A percentile compares a stretch with the other conserved stretches of the same genome.
phyloP scores from a whole-genome alignment of 1,140 invertebrate genomes.

The Drosophila cardini region DNA sequence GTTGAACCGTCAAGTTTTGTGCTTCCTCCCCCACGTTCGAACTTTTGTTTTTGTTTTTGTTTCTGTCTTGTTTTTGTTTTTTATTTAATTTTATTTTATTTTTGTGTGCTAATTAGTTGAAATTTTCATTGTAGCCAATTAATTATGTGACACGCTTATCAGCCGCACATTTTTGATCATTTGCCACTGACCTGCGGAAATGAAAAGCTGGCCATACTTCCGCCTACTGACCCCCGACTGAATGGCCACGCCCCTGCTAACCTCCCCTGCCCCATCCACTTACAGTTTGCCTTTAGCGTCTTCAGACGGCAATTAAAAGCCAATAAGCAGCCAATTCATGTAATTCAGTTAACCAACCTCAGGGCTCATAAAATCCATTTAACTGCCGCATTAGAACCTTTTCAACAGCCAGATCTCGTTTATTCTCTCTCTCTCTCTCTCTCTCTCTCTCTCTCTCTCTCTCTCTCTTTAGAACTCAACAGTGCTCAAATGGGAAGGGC shows the following conservation, averaged over 20 bases:
- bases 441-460: conserved; percentile 14
- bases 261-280: not conserved
- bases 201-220: conserved; percentile 56
- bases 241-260: conserved; percentile 14
- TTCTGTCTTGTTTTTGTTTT: not conserved
- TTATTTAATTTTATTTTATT: conserved; percentile 15
- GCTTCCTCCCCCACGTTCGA: conserved; percentile 37
- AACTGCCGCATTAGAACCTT: conserved; percentile 73
- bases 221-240: conserved; percentile 44
- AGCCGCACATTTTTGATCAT: conserved; percentile 49
- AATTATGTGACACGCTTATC: conserved; percentile 82
- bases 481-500: conserved; percentile 22
- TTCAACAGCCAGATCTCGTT: conserved; percentile 36
- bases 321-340: conserved; percentile 79
- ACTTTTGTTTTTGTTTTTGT: conserved; percentile 43
- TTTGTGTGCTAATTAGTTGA: conserved; percentile 77
- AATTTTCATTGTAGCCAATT: conserved; percentile 74
- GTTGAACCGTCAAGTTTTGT: conserved; percentile 32
- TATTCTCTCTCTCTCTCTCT: conserved; percentile 11
- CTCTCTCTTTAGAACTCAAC: conserved; percentile 1
- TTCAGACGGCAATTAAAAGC: conserved; percentile 70
- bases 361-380: conserved; percentile 74
- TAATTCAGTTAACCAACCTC: conserved; percentile 73
- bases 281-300: not conserved
- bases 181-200: conserved; percentile 57